Evolutionary conservation across 1,140 invertebrate genomes (phyloP).

Genomic region (Drosophila bocqueti): DNA sequence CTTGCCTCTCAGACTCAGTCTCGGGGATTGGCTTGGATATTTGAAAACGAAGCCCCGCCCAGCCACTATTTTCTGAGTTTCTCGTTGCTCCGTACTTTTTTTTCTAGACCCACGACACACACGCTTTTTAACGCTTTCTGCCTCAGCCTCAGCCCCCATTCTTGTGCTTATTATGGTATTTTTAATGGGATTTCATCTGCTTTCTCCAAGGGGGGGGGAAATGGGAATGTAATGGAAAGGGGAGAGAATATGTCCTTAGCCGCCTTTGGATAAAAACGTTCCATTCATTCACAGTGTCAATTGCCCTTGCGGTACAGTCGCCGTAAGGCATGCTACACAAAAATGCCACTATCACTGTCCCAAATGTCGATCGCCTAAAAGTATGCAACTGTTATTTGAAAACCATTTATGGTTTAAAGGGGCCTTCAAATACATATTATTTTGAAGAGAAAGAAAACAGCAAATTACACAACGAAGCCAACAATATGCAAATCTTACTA

Average conservation of each 20-base stretch:
- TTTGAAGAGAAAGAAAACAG: no score
- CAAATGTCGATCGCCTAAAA: neutral
- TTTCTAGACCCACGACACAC: conserved; percentile 53
- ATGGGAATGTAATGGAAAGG: neutral
- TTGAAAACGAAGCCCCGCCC: conserved; percentile 65
- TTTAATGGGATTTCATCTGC: conserved; percentile 17
- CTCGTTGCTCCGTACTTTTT: conserved; percentile 46
- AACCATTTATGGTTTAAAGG: no score
- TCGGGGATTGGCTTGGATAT: conserved; percentile 65
- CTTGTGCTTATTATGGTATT: conserved; percentile 4
- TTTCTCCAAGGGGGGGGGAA: conserved; percentile 2
- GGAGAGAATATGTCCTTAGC: no score
- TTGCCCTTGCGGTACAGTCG: conserved; percentile 12
- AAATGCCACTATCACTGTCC: neutral
- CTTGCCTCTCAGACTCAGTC: conserved; percentile 32
- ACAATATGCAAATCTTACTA: no score
- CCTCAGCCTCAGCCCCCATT: neutral
- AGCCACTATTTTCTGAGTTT: conserved; percentile 53
- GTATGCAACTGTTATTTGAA: neutral
- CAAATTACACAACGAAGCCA: no score
- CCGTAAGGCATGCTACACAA: conserved; percentile 6
- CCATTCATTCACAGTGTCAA: neutral
- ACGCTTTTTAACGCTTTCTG: conserved; percentile 57
- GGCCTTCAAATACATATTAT: no score
- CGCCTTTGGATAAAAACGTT: neutral